Evolutionary conservation across 1,140 invertebrate genomes (phyloP), one percentile per base, ranked within the genome.

Genomic region (Centruroides sculpturatus): DNA sequence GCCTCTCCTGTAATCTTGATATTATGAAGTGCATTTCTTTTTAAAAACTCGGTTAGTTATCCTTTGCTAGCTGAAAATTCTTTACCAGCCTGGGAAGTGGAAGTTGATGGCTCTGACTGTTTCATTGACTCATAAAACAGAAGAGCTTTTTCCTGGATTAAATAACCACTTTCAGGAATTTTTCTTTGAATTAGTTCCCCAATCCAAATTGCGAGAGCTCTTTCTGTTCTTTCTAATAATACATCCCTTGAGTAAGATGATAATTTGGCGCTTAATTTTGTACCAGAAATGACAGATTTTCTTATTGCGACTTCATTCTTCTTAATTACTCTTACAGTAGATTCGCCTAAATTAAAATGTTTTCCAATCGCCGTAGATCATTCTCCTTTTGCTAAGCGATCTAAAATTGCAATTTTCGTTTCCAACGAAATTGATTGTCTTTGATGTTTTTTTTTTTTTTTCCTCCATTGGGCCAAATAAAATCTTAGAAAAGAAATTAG

Each of bases 261-360:
- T 51, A 34, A 5, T 60, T 60, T 48, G 49, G 35, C 10, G 23
- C 59, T n/a, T n/a, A n/a, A n/a, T 61, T 55, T 51, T 56, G 59
- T 61, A 4, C 55, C 13, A 56, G 35, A 56, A 51, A 52, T 51
- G 56, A n/a, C n/a, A 56, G 34, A 60, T 60, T 60, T 48, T 56
- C 55, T 13, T 60, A 52, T 60, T 60, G 51, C 34, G 56, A 10
- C n/a, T 47, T 34, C 47, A 51, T 55, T 35, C 56, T 61, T 61
- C 35, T 51, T 47, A 34, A 61, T 61, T 34, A 4, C 55, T 61
- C 59, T 51, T 55, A 52, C 56, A 55, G 55, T 46, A 35, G 55
- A 56, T 61, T 60, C 59, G 13, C 47, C 59, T 56, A 60, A 56
- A 51, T 11, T 34, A 56, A 60, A 60, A 56, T 60, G 54, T 51